Conservation (phyloP, 2,888 invertebrate genomes). For the Coleophora flavipennella region DNA sequence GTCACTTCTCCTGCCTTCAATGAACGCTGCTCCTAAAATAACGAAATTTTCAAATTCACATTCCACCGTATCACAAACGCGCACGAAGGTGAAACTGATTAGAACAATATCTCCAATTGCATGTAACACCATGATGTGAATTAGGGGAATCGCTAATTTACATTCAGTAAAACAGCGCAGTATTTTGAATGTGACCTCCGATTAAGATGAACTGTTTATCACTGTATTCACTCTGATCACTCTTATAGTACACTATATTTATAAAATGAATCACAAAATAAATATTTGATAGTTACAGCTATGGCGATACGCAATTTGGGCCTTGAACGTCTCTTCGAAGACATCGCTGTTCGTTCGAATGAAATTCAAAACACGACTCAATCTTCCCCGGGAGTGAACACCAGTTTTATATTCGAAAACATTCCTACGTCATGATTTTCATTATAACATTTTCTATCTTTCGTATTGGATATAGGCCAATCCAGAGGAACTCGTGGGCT, state of each 20-base stretch:
- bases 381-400: slow-evolving; percentile 42
- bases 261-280: slow-evolving; percentile 44
- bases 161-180: too few relatives aligned
- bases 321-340: slow-evolving; percentile 55
- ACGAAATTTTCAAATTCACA: slow-evolving; percentile 2
- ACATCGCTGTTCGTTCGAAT: slow-evolving; percentile 42
- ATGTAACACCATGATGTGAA: too few relatives aligned
- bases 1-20: slow-evolving; percentile 87
- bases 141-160: too few relatives aligned
- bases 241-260: slow-evolving; percentile 28
- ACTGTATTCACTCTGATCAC: slow-evolving; percentile 26
- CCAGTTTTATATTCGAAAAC: slow-evolving; percentile 56
- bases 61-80: background rate
- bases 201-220: slow-evolving; percentile 37
- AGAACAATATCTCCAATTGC: background rate
- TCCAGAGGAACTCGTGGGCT: slow-evolving; percentile 50
- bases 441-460: slow-evolving; percentile 45
- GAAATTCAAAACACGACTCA: slow-evolving; percentile 28
- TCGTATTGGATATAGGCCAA: slow-evolving; percentile 69
- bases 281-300: slow-evolving; percentile 61
- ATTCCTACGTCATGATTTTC: slow-evolving; percentile 49
- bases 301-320: slow-evolving; percentile 62
- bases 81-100: slow-evolving; percentile 1
- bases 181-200: slow-evolving; percentile 15
- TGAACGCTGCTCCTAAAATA: slow-evolving; percentile 84